phyloP scores from a whole-genome alignment of 2,888 invertebrate species.

The Tyria jacobaeae region DNA sequence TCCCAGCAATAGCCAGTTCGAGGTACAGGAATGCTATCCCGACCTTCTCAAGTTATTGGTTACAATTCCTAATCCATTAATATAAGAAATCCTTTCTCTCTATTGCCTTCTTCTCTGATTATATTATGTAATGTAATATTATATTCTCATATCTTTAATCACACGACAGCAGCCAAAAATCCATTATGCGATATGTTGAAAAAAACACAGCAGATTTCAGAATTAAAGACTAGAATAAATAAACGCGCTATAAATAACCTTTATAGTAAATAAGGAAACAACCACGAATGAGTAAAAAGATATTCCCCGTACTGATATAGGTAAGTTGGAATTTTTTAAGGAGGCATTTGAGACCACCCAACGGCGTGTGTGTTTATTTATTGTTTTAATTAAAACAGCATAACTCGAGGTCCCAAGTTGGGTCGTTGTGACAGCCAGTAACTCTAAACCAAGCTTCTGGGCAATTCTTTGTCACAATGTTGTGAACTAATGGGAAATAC shows the following conservation, averaged over 20 bases:
- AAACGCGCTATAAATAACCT: background rate
- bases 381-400: conserved; percentile 84
- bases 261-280: conserved; percentile 42
- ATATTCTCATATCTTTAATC: no score
- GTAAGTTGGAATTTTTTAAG: conserved; percentile 65
- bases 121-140: no score
- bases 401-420: conserved; percentile 71
- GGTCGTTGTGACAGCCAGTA: conserved; percentile 74
- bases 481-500: conserved; percentile 24
- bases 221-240: conserved; percentile 1
- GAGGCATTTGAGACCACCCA: conserved; percentile 77
- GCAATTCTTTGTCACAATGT: conserved; percentile 50
- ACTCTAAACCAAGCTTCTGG: conserved; percentile 72
- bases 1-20: no score
- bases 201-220: background rate
- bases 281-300: conserved; percentile 49
- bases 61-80: no score
- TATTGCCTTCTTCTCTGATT: no score
- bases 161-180: background rate
- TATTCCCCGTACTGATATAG: conserved; percentile 67
- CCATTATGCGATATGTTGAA: background rate
- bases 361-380: conserved; percentile 72
- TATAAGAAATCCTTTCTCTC: no score
- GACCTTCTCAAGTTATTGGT: no score
- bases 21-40: no score